Base-by-base conservation (phyloP, 1,140 invertebrate genomes). In the Brachionus manjavacas region DNA sequence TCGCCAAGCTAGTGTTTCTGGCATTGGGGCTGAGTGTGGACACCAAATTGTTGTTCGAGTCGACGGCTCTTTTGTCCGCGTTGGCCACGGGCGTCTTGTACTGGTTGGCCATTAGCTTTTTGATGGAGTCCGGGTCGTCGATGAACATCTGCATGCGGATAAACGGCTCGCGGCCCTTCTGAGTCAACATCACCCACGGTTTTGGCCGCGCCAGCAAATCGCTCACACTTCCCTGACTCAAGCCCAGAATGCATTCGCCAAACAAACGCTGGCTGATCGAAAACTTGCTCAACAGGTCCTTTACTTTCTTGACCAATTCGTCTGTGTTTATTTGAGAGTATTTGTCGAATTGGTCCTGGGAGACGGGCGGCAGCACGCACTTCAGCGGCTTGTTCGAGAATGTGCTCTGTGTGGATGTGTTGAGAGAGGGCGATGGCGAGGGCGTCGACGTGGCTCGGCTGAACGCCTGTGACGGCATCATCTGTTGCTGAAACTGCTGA, bases 321-420 rank as follows among this genome's bases (percentile, higher is more conserved):
- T 99, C 97, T 0, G 97, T 99, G 88, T 99, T 98, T 64, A 99
- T 92, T 89, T 96, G 96, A 88, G 97, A 95, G 91, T 97, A 99
- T 89, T 96, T 93, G 90, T 72, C 97, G 89, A 99, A 99, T 88
- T 99, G 96, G 87, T 99, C 96, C 88, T 99, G 97, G 0, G 96
- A 98, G 84, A 99, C 98, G 0, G 97, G 97, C 43, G 79, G 79
- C 14, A 81, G 68, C n/a, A 68, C 52, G 39, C 43, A 70, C 43
- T 46, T 68, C 1, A 60, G 52, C 14, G 52, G 49, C 28, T 60
- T 80, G 8, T 7, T 39, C 7, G 49, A 83, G 3, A 39, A 28
- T 23, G 35, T 16, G 14, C 46, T 35, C 4, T 31, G n/a, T 64
- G 80, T 43, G 25, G 78, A 81, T 35, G 64, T 35, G 12, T 49